phyloP scores from a whole-genome alignment of 2,113 vertebrate genomes.

The Phoenicopterus ruber region DNA sequence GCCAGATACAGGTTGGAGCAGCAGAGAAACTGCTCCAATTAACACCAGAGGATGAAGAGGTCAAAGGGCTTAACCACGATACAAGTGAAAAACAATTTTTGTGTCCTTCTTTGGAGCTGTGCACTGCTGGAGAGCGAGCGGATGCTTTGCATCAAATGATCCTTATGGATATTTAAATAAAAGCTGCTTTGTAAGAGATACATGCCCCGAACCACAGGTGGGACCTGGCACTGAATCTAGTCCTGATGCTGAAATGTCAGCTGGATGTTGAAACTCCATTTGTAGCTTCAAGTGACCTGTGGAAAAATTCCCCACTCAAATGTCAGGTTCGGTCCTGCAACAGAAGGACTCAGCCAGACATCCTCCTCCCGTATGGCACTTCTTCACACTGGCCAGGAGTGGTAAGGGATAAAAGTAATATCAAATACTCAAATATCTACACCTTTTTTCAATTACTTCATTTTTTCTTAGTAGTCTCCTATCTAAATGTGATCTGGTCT shows the following conservation, averaged over 20 bases:
- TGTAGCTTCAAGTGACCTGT: not conserved
- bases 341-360: not conserved
- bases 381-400: not conserved
- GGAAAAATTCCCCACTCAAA: not conserved
- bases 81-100: not conserved
- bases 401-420: not conserved
- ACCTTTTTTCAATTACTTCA: not conserved
- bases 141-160: not conserved
- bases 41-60: not conserved
- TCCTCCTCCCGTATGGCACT: rapidly evolving
- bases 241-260: not conserved
- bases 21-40: not conserved
- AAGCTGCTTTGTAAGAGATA: not conserved
- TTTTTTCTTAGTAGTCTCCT: not conserved
- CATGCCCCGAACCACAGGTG: not conserved
- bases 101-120: not conserved
- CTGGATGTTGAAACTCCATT: not conserved
- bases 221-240: not conserved
- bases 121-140: not conserved
- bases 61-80: not conserved
- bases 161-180: not conserved
- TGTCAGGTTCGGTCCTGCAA: not conserved
- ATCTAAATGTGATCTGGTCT: not conserved
- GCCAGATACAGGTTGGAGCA: not conserved
- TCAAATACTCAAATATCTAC: not conserved